Percentiles rank a stretch among this genome's conserved stretches.
phyloP scores from a whole-genome alignment of 2,113 vertebrate species.

The Burhinus oedicnemus region DNA sequence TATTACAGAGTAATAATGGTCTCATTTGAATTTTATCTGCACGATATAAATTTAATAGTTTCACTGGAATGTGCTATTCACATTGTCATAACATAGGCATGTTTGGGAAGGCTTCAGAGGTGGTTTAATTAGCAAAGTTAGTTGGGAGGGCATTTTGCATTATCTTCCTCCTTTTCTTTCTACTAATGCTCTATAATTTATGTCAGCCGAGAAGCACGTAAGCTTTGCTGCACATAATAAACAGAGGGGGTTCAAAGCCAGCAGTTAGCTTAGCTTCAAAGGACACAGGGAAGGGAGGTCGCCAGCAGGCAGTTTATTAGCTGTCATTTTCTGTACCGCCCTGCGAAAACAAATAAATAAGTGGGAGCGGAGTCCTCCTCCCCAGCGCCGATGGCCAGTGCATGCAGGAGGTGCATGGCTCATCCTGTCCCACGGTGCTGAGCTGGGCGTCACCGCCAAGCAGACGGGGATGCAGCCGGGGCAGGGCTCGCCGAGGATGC shows the following conservation, averaged over 20 bases:
- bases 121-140: slow-evolving; percentile 62
- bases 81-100: not conserved
- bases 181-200: not conserved
- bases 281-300: not conserved
- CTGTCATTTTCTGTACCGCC: not conserved
- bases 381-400: not conserved
- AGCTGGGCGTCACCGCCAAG: fast-evolving
- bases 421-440: fast-evolving
- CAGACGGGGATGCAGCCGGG: not conserved
- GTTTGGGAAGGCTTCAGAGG: slow-evolving; percentile 18
- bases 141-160: slow-evolving; percentile 3
- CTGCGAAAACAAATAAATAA: not conserved
- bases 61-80: not conserved
- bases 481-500: not conserved
- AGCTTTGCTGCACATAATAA: not conserved
- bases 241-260: not conserved
- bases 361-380: not conserved
- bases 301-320: not conserved
- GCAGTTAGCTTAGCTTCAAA: not conserved
- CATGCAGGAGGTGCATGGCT: fast-evolving
- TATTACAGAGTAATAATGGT: not conserved
- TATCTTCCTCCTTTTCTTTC: slow-evolving; percentile 3
- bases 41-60: not conserved
- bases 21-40: slow-evolving; percentile 15
- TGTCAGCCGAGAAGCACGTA: not conserved